Conservation (phyloP, 2,888 invertebrate genomes). For the Isoperla grammatica region DNA sequence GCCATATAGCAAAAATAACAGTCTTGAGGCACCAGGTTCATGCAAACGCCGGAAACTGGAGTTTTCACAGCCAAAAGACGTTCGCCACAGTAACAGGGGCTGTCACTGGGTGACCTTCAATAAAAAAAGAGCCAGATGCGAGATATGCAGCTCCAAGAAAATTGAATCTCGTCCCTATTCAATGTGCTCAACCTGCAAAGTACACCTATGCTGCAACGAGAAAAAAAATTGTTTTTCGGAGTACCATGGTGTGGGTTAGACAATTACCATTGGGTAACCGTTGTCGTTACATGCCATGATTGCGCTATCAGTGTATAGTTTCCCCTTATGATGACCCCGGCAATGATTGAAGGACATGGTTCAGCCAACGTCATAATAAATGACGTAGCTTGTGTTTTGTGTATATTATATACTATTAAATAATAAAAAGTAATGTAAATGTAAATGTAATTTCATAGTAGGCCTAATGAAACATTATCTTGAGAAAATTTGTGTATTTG, state of each 20-base stretch:
- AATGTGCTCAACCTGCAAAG: not conserved
- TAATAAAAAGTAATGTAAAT: too few relatives aligned
- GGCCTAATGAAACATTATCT: too few relatives aligned
- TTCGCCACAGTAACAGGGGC: not conserved
- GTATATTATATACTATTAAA: too few relatives aligned
- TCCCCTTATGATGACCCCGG: too few relatives aligned
- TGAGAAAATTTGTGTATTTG: too few relatives aligned
- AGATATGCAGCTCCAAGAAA: not conserved
- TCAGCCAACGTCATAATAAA: too few relatives aligned
- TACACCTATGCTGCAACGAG: slow-evolving; percentile 8
- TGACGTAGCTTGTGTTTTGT: too few relatives aligned
- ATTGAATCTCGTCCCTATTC: slow-evolving; percentile 3
- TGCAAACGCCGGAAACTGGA: not conserved
- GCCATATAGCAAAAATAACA: too few relatives aligned
- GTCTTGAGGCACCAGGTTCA: slow-evolving; percentile 7
- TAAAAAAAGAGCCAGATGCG: not conserved
- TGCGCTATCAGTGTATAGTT: not conserved
- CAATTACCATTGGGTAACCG: not conserved
- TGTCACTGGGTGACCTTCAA: not conserved
- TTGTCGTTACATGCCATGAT: not conserved
- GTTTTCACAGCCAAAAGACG: slow-evolving; percentile 10
- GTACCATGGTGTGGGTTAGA: not conserved
- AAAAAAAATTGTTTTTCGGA: slow-evolving; percentile 3
- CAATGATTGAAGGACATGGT: too few relatives aligned
- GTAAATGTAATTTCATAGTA: too few relatives aligned